Conservation (phyloP, 1,140 invertebrate genomes). For the Galendromus occidentalis region DNA sequence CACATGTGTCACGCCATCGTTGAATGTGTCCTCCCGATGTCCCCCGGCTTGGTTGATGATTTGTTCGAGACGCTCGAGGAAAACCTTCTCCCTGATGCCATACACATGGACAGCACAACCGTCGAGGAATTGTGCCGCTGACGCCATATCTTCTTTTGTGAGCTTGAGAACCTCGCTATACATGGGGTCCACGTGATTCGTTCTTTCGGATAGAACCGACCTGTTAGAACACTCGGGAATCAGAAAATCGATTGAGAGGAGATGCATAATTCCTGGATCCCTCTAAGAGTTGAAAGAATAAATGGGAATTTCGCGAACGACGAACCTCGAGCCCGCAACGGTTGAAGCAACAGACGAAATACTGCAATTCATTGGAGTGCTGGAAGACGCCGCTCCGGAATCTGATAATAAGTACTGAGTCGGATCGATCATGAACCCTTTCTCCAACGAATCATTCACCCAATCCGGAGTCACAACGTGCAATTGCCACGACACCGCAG, state of each 20-base stretch:
- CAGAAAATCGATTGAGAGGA: no score
- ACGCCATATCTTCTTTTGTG: background rate
- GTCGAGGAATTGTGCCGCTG: background rate
- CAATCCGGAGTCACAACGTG: background rate
- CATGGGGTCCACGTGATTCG: background rate
- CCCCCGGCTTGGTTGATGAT: background rate
- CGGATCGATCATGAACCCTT: constrained; percentile 7
- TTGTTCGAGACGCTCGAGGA: background rate
- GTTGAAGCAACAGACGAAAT: background rate
- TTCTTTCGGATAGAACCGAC: constrained; percentile 10
- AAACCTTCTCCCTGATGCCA: background rate
- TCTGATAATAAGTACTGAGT: background rate
- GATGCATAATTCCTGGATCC: no score
- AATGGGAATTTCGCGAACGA: no score
- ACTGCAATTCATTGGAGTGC: background rate
- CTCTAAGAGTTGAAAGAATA: no score
- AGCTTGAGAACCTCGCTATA: constrained; percentile 1
- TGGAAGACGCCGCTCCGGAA: background rate
- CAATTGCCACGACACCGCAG: background rate
- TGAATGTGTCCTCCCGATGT: background rate
- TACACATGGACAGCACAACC: background rate
- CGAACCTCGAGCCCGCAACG: background rate
- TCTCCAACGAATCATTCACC: background rate
- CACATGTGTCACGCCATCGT: constrained; percentile 1
- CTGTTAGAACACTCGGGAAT: background rate